Base-by-base conservation (phyloP, 1,140 invertebrate species). In the Drosophila neocordata region DNA sequence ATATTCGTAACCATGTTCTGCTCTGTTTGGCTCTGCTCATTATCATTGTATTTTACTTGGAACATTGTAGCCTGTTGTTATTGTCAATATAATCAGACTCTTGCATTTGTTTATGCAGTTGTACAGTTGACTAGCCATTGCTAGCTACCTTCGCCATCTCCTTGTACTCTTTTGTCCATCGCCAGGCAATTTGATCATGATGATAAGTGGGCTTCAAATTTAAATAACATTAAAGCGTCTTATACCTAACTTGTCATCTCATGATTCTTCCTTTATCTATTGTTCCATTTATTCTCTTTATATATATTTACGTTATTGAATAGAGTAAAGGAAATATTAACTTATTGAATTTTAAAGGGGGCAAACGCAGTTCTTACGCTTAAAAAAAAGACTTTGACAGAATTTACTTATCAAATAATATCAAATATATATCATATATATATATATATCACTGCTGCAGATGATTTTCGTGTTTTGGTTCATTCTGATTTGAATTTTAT, bases 91-190 rank as follows among this genome's bases (percentile, higher is more conserved):
- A 82, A 82, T 83, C 79, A 75, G 60, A 34, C 58, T 68, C 60
- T 37, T 72, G 80, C 79, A 72, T 68, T 83, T 84, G 80, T 84
- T 79, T 83, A 68, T 76, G 76, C 79, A 83, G 71, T 79, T 70
- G 69, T 59, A 44, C 64, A 41, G 56, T 20, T 62, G 51, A 62
- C 61, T 64, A 56, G 59, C 35, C 57, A 34, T 27, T 48, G 15
- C 20, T 31, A 8, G 2, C 9, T 13, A 7, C 5, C 27, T 0
- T 20, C 41, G 11, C 41, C 8, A 9, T 15, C 13, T 41, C 37
- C n/a, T 44, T 8, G 27, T 18, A 7, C 41, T 48, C 18, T 9
- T 9, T 11, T 48, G 27, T 31, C 6, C 6, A 3, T 9, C 8
- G 18, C 15, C 41, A 48, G 41, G 41, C 41, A 48, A 48, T 48